Percentiles rank a stretch among this genome's conserved stretches.
Evolutionary conservation across 2,888 invertebrate species (phyloP).

Genomic region (Eristalis pertinax): DNA sequence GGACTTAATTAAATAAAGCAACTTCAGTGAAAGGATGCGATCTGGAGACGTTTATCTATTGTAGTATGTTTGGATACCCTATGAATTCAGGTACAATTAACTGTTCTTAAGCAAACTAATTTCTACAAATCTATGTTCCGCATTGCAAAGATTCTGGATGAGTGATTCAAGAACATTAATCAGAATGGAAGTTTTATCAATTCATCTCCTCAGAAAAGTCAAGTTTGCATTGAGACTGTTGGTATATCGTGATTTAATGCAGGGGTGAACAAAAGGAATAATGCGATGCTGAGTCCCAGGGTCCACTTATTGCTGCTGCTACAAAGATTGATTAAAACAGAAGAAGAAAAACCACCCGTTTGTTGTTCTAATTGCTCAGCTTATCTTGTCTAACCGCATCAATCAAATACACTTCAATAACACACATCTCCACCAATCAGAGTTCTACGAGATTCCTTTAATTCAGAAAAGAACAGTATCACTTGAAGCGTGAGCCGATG

Average conservation of each 20-base stretch:
- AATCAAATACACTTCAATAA: background rate
- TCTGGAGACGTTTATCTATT: no score
- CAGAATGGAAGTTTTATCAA: background rate
- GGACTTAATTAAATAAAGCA: no score
- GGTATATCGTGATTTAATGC: background rate
- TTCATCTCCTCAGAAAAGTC: background rate
- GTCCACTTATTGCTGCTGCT: background rate
- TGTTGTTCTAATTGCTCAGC: background rate
- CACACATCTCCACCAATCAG: background rate
- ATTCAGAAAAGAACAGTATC: slow-evolving; percentile 12
- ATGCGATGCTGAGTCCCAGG: background rate
- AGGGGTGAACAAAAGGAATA: background rate
- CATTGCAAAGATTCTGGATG: background rate
- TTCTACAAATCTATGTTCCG: background rate
- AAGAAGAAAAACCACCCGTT: background rate
- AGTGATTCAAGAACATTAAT: background rate
- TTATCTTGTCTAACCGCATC: background rate
- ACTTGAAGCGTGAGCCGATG: slow-evolving; percentile 12
- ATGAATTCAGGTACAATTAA: background rate
- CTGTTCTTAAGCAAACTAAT: background rate
- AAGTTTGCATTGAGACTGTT: background rate
- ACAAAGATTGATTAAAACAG: background rate
- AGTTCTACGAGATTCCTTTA: background rate
- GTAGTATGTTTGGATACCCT: no score
- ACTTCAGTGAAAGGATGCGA: no score